Conservation (phyloP, 2,888 invertebrate genomes). For the Nipponacmea schrenckii region DNA sequence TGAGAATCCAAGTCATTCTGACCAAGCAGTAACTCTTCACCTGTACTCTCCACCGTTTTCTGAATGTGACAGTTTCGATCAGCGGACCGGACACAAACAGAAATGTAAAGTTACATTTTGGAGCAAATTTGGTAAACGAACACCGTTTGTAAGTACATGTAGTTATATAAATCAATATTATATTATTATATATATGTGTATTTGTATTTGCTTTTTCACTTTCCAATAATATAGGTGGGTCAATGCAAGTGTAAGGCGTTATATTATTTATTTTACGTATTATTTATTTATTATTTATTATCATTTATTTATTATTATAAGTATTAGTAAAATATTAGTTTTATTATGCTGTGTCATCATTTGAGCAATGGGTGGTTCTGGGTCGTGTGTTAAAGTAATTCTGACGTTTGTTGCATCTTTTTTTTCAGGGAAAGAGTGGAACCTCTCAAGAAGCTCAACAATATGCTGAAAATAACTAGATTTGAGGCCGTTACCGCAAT, state of each 20-base stretch:
- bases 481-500: no score
- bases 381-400: no score
- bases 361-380: no score
- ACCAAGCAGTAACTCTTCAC: slow-evolving; percentile 91
- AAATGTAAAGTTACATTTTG: slow-evolving; percentile 86
- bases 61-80: slow-evolving; percentile 89
- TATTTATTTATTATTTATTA: no score
- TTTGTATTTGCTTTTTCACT: not conserved
- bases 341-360: no score
- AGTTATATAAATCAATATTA: not conserved
- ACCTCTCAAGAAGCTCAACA: not conserved
- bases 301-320: no score
- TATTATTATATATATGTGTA: no score
- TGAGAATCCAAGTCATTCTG: slow-evolving; percentile 90
- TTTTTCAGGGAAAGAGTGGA: slow-evolving; percentile 23
- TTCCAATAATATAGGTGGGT: no score
- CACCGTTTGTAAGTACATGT: slow-evolving; percentile 68
- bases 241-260: no score
- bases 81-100: slow-evolving; percentile 83
- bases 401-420: not conserved
- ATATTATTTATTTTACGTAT: no score
- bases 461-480: not conserved
- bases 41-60: slow-evolving; percentile 94
- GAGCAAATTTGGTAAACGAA: slow-evolving; percentile 87
- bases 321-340: no score